A percentile compares a stretch with the other conserved stretches of the same genome.
Conservation (phyloP, 2,113 vertebrate species). For the Podocnemis expansa region DNA sequence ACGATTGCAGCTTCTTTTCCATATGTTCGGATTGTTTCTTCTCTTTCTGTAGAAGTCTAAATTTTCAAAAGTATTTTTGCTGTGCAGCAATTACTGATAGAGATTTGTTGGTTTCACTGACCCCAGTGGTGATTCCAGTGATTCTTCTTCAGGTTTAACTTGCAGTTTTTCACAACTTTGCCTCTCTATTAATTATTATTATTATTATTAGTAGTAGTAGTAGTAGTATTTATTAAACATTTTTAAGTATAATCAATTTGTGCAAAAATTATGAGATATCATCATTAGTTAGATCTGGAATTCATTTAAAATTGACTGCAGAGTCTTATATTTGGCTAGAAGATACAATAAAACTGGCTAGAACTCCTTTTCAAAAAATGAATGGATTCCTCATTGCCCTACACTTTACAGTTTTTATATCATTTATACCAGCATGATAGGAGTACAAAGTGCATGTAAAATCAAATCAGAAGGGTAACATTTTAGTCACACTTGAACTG, state of each 20-base stretch:
- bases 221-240: background rate
- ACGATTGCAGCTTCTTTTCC: background rate
- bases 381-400: background rate
- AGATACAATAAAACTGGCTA: background rate
- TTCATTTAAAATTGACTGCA: background rate
- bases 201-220: too few species aligned
- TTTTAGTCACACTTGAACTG: background rate
- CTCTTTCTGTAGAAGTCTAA: background rate
- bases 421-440: background rate
- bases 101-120: background rate
- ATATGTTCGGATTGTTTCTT: background rate
- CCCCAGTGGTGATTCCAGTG: background rate
- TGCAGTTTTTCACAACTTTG: background rate
- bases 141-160: background rate
- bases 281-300: background rate
- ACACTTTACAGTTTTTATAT: background rate
- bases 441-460: background rate
- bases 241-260: background rate
- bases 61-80: background rate
- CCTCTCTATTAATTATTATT: too few species aligned
- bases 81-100: background rate
- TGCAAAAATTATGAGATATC: background rate
- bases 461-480: background rate
- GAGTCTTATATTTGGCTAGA: background rate
- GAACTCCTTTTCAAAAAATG: rapidly evolving